Conservation (phyloP, 2,113 vertebrate species). For the Erinaceus europaeus region DNA sequence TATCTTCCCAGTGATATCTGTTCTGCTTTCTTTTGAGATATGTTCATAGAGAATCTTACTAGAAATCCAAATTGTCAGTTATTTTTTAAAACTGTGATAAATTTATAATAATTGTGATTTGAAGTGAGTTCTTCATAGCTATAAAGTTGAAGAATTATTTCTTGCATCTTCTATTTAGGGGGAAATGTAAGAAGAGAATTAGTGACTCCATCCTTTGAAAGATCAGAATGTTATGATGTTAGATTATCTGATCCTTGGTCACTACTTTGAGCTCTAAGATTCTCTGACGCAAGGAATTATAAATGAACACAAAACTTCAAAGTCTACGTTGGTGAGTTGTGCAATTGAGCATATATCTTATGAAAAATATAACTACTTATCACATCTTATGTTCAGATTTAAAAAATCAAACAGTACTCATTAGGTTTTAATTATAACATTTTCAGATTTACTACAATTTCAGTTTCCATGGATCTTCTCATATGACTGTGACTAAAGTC, state of each 20-base stretch:
- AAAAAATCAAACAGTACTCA: neutral
- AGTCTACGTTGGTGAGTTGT: neutral
- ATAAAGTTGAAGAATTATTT: neutral
- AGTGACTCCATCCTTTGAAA: neutral
- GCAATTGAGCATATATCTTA: neutral
- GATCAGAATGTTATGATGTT: neutral
- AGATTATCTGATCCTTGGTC: neutral
- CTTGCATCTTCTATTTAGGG: neutral
- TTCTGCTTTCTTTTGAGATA: neutral
- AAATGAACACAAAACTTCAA: neutral
- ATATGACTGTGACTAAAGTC: neutral
- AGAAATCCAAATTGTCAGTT: neutral
- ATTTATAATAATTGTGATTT: neutral
- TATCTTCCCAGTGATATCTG: neutral
- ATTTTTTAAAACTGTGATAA: neutral
- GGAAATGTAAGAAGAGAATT: neutral
- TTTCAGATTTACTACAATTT: neutral
- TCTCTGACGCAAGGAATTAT: neutral
- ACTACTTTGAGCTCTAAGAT: neutral
- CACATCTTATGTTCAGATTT: neutral
- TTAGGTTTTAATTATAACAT: constrained; percentile 1
- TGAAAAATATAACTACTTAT: neutral
- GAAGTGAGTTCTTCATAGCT: neutral
- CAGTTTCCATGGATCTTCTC: neutral
- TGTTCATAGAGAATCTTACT: neutral